Percentiles rank a stretch among this genome's conserved stretches.
Conservation (phyloP, 2,888 invertebrate genomes). For the Leptothorax acervorum region DNA sequence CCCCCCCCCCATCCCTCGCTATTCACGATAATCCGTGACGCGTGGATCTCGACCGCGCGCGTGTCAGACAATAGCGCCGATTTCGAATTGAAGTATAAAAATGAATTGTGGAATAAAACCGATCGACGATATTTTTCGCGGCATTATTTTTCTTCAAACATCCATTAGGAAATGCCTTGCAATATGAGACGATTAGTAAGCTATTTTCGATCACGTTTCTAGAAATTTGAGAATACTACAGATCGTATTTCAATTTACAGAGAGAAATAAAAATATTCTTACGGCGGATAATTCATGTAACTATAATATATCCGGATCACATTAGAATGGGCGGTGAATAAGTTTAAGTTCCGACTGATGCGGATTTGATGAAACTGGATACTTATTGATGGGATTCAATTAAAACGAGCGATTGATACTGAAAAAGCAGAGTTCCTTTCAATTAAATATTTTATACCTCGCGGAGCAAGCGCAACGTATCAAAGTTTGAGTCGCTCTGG, state of each 20-base stretch:
- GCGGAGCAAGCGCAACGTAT: constrained; percentile 22
- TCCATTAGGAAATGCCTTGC: background rate
- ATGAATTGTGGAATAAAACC: background rate
- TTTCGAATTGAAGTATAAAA: background rate
- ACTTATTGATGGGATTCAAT: constrained; percentile 21
- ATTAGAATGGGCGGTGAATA: background rate
- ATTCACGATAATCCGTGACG: constrained; percentile 13
- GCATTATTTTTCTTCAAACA: background rate
- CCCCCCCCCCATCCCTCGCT: background rate
- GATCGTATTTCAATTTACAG: background rate
- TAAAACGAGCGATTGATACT: constrained; percentile 10
- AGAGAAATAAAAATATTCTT: background rate
- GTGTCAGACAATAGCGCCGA: constrained; percentile 6
- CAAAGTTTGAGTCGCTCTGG: constrained; percentile 43
- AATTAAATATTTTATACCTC: constrained; percentile 35
- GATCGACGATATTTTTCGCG: background rate
- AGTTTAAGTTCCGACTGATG: background rate
- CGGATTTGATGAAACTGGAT: constrained; percentile 2
- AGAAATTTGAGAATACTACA: background rate
- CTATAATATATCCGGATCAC: too few relatives aligned
- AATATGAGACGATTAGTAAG: background rate
- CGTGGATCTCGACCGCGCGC: background rate
- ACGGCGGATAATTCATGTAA: background rate
- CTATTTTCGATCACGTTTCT: background rate
- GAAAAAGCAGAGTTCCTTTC: constrained; percentile 25